Evolutionary conservation across 2,888 invertebrate species (phyloP).

Genomic region (Agriopis leucophaearia): DNA sequence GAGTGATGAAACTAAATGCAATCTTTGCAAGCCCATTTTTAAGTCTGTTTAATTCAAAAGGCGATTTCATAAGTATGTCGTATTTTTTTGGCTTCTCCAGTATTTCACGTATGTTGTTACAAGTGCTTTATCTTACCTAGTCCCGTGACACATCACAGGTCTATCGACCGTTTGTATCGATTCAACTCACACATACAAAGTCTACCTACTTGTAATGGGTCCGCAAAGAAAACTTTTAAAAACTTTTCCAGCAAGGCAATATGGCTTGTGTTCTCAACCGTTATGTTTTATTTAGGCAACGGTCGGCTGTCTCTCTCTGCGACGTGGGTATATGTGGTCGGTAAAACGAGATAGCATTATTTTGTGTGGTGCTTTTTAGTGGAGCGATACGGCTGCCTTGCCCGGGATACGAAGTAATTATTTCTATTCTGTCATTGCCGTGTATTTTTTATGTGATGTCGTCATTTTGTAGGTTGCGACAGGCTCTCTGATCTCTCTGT

Average conservation of each 20-base stretch:
- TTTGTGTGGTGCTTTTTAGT: constrained; percentile 56
- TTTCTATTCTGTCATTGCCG: constrained; percentile 86
- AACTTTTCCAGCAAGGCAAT: constrained; percentile 87
- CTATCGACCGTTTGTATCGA: constrained; percentile 80
- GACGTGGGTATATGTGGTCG: constrained; percentile 51
- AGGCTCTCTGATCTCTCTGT: constrained; percentile 45
- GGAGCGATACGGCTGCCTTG: constrained; percentile 74
- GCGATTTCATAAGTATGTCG: background rate
- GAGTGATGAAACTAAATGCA: background rate
- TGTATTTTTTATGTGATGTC: constrained; percentile 82
- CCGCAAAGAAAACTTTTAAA: constrained; percentile 87
- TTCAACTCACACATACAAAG: constrained; percentile 74
- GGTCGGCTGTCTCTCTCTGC: constrained; percentile 71
- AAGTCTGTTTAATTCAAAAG: background rate
- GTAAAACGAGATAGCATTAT: constrained; percentile 66
- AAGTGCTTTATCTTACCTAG: constrained; percentile 33
- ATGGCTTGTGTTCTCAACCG: constrained; percentile 86
- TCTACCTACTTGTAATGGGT: constrained; percentile 84
- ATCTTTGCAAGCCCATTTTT: background rate
- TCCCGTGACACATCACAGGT: constrained; percentile 57
- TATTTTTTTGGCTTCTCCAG: background rate
- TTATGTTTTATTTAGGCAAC: constrained; percentile 86
- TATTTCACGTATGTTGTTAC: background rate
- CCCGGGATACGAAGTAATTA: constrained; percentile 87
- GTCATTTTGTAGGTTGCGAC: constrained; percentile 65